Evolutionary conservation across 2,888 invertebrate genomes (phyloP).

Genomic region (Chironomus tentans): DNA sequence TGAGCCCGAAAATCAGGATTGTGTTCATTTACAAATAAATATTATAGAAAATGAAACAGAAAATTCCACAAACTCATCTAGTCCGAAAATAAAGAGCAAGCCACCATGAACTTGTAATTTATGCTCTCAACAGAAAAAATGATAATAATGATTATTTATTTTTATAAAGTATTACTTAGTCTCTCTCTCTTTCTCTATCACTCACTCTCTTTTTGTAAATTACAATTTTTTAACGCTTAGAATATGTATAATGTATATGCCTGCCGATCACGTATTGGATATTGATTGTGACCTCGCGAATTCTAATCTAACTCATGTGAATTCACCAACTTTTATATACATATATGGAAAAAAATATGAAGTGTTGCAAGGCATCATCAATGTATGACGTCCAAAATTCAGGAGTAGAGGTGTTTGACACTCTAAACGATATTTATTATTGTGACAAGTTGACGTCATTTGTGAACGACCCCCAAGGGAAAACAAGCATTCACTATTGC

Average conservation of each 20-base stretch:
- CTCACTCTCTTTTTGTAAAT: too few species aligned
- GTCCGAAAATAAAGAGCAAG: slow-evolving; percentile 3
- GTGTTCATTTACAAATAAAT: not conserved
- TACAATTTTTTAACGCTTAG: not conserved
- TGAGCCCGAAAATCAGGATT: not conserved
- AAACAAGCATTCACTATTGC: not conserved
- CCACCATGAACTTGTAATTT: slow-evolving; percentile 2
- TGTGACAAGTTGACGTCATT: too few species aligned
- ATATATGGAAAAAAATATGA: too few species aligned
- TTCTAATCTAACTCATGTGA: not conserved
- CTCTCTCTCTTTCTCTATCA: too few species aligned
- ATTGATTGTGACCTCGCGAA: not conserved
- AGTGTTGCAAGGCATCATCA: too few species aligned
- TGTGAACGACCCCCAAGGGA: not conserved
- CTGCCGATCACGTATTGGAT: not conserved
- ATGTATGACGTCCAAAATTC: too few species aligned
- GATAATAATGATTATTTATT: not conserved
- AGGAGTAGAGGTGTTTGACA: too few species aligned
- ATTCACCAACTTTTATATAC: too few species aligned
- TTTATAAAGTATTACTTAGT: not conserved
- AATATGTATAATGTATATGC: not conserved
- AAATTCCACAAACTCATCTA: not conserved
- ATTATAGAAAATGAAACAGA: not conserved
- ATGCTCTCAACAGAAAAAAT: not conserved
- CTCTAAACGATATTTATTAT: too few species aligned